Conservation (phyloP, 2,888 invertebrate genomes). For the Tromatobia lineatoria region DNA sequence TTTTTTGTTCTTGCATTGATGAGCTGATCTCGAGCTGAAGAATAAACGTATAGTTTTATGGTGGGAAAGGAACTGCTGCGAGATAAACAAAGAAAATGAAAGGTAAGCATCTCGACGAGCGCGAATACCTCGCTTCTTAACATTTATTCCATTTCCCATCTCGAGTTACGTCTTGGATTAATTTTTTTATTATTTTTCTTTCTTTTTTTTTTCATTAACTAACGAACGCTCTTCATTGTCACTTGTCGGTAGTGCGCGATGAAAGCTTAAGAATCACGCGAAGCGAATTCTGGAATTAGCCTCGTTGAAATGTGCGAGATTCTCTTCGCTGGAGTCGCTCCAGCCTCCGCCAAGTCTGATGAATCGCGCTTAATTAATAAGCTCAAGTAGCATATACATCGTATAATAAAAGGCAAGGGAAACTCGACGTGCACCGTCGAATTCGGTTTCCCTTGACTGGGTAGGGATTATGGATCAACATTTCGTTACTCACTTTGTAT, state of each 20-base stretch:
- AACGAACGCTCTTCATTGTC: conserved; percentile 42
- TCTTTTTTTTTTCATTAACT: conserved; percentile 46
- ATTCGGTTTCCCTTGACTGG: neutral
- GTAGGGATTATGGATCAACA: neutral
- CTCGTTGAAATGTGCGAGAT: conserved; percentile 27
- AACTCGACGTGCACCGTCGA: neutral
- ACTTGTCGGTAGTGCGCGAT: conserved; percentile 13
- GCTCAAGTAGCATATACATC: conserved; percentile 18
- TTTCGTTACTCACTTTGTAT: neutral
- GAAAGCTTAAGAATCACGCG: neutral
- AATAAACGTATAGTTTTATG: neutral
- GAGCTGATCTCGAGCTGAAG: conserved; percentile 5
- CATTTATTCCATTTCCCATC: conserved; percentile 15
- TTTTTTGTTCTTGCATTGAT: conserved; percentile 21
- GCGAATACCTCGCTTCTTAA: conserved; percentile 9
- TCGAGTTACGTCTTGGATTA: conserved; percentile 27
- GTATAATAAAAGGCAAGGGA: conserved; percentile 11
- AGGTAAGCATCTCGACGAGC: conserved; percentile 7
- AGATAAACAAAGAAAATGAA: conserved; percentile 20
- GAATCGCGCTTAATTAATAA: conserved; percentile 40
- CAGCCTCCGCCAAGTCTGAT: neutral
- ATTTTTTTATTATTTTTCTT: neutral
- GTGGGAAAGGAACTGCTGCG: conserved; percentile 13
- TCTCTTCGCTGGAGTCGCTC: neutral
- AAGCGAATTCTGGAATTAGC: conserved; percentile 15